phyloP scores from a whole-genome alignment of 2,797 vertebrate genomes.

The Myotis daubentonii region DNA sequence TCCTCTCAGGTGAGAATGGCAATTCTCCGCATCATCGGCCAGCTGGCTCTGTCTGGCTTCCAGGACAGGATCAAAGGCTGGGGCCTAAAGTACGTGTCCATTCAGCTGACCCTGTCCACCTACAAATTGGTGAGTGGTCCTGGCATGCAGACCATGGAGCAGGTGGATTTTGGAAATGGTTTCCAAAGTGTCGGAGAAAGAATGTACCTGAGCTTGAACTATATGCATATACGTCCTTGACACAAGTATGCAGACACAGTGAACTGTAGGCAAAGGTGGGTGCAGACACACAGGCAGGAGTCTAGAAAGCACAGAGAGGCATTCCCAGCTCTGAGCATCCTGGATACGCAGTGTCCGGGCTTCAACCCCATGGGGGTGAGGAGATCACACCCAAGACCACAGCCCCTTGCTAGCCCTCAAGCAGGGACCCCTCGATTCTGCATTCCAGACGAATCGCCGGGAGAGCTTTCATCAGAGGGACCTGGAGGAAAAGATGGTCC shows the following conservation, averaged over 20 bases:
- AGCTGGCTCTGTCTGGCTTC: conserved; percentile 72
- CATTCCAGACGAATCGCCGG: conserved; percentile 63
- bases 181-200: neutral
- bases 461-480: conserved; percentile 68
- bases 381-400: neutral
- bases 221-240: fast-evolving
- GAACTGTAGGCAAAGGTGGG: neutral
- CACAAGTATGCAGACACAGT: fast-evolving
- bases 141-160: fast-evolving
- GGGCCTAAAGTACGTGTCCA: conserved; percentile 76
- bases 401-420: neutral
- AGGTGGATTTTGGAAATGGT: neutral
- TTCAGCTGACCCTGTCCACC: conserved; percentile 76
- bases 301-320: neutral
- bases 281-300: too few relatives aligned
- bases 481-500: conserved; percentile 77
- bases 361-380: neutral
- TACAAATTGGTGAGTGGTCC: conserved; percentile 76
- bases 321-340: neutral
- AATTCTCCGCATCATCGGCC: conserved; percentile 71
- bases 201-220: neutral
- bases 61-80: conserved; percentile 78
- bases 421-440: neutral
- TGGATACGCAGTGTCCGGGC: neutral
- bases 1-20: conserved; percentile 73